These are phyloP conservation scores for Spea bombifrons DNA, from an alignment of 2,113 vertebrate species.

Conservation along the genomic window DNA sequence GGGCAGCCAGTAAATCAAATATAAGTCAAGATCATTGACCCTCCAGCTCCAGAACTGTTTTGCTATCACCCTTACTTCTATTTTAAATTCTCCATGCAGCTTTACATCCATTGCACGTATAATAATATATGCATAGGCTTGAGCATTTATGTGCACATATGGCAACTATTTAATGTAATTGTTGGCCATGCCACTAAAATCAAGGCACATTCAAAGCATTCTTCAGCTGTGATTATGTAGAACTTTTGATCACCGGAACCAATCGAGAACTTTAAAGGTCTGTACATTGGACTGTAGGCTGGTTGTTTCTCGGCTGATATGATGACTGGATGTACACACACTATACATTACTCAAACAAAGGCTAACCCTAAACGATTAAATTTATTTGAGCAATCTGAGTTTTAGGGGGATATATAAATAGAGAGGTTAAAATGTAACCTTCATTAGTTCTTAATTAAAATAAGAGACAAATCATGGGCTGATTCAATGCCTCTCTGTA, in stretches of 20 bases:
- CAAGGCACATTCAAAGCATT: constrained; percentile 1
- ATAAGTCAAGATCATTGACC: neutral
- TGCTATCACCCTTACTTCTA: neutral
- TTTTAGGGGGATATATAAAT: too few relatives aligned
- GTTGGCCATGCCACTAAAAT: neutral
- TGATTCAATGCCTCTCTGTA: too few relatives aligned
- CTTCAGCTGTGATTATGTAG: neutral
- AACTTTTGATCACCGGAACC: neutral
- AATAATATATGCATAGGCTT: neutral
- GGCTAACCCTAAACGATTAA: too few relatives aligned
- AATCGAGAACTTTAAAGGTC: neutral
- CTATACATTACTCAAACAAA: too few relatives aligned
- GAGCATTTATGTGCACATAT: neutral
- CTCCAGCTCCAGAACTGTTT: neutral
- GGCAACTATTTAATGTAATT: neutral
- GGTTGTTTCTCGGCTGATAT: neutral
- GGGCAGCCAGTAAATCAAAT: too few relatives aligned
- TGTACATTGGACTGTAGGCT: neutral
- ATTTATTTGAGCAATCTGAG: too few relatives aligned
- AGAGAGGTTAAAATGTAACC: too few relatives aligned
- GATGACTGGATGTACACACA: too few relatives aligned
- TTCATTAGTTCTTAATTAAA: too few relatives aligned
- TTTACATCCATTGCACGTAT: neutral
- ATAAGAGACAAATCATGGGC: too few relatives aligned
- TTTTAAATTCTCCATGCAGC: neutral